Base-by-base conservation (phyloP, 2,888 invertebrate genomes). In the Leucania comma region DNA sequence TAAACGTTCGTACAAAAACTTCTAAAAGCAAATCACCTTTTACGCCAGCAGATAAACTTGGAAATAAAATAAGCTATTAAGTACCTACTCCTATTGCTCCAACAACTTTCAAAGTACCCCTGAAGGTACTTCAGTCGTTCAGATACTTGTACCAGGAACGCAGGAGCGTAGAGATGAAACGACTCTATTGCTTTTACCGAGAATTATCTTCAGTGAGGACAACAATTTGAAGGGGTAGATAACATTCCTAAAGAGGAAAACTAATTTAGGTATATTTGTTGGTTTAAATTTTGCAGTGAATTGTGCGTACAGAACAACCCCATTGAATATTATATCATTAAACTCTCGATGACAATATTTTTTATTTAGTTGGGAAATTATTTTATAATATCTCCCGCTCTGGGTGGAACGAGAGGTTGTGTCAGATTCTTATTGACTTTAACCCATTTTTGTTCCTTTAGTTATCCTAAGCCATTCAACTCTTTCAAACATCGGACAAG, bases 71-170 rank as follows among this genome's bases (percentile, higher is more conserved):
- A 57, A 56, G 8, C 35, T 38, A 42, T 46, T 2, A 73, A 63
- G 29, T 71, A 9, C 29, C 48, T 56, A 32, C 48, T 50, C 8
- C 14, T 48, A 54, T 20, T 42, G 53, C 24, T 65, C 12, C 12
- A 59, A 54, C 26, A 58, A 77, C 26, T 76, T 61, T 61, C 53
- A 53, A 50, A 62, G 57, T 70, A 76, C 61, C 58, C 22, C 20
- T 50, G 17, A 65, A 61, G 32, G 32, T 70, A 62, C 42, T 69
- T 54, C 22, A 53, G 38, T 57, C 38, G 42, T 58, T 64, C 46
- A 61, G 26, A n/a, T 57, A 61, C 61, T 53, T 70, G 12, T 58
- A 38, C n/a, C 8, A 68, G 32, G 38, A 48, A 32, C 3, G 38
- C 0, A 12, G 22, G 17, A 42, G 66, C 24, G 48, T 60, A 38